Conservation (phyloP, 2,797 vertebrate species). For the Eleutherodactylus coqui region DNA sequence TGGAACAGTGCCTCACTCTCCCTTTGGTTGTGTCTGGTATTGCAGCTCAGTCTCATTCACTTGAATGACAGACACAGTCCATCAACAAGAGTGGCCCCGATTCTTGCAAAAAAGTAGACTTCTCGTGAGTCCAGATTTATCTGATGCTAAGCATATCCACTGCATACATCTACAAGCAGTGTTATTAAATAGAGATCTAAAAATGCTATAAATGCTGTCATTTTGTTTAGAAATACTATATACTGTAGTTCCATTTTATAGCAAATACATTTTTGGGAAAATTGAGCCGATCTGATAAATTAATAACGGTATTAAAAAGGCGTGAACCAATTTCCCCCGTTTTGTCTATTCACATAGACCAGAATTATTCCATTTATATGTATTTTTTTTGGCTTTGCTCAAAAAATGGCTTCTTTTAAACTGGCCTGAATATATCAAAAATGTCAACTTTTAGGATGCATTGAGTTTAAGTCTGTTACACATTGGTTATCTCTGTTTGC, state of each 20-base stretch:
- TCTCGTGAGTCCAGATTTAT: background rate
- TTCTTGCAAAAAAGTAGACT: no score
- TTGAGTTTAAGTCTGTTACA: background rate
- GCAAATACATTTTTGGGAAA: background rate
- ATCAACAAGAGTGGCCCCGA: background rate
- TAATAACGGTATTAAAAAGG: background rate
- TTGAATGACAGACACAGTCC: background rate
- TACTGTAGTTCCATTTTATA: background rate
- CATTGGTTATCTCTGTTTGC: constrained; percentile 55
- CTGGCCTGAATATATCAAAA: background rate
- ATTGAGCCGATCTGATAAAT: background rate
- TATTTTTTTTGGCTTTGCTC: background rate
- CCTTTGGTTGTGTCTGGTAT: background rate
- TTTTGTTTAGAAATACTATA: background rate
- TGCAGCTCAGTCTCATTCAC: background rate
- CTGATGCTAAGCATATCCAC: background rate
- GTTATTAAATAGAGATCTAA: background rate
- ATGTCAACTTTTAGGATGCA: background rate
- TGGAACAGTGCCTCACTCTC: background rate
- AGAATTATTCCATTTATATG: background rate
- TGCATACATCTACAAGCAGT: background rate
- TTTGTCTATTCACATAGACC: background rate
- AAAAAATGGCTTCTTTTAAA: background rate
- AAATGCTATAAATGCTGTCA: background rate
- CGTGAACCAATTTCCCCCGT: background rate